Base-by-base conservation (phyloP, 2,113 vertebrate species). In the Petroica traversi region DNA sequence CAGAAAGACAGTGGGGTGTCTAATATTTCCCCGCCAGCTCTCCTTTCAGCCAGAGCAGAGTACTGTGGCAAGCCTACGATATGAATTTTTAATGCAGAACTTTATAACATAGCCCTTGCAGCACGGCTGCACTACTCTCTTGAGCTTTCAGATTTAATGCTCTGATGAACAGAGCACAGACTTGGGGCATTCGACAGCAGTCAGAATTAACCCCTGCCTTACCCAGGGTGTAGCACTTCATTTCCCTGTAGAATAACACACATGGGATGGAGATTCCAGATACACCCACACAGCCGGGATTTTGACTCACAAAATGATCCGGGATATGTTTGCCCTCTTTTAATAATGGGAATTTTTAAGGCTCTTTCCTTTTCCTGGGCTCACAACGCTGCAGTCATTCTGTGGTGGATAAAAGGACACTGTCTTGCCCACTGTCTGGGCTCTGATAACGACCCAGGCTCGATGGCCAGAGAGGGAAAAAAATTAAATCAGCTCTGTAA, bases 21-120 rank as follows among this genome's bases (percentile, higher is more conserved):
- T 98, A 95, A 91, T 97, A 95, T 98, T 97, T 98, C 97, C 98
- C 98, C 94, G 54, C 80, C 97, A 97, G 98, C 97, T 97, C 97
- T 97, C 97, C 97, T 97, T 96, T 95, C 97, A 98, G 98, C 98
- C 98, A 97, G 98, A 98, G 98, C 98, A 96, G 83, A 96, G 95
- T 91, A 93, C 95, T 79, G 91, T 97, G 96, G 98, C 98, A 96
- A 98, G 98, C 98, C 97, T 97, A 96, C 97, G 93, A 98, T 98
- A 98, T 99, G 98, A 99, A 99, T 99, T 99, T 99, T 99, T 99
- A 99, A 99, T 99, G 98, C 98, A 98, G 98, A 97, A 98, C 98
- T 98, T 98, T 98, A 98, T 98, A 98, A 98, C 98, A 97, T 97
- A 96, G 94, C 97, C 97, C 97, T 97, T 90, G 97, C 98, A 97